Percentiles rank a stretch among this genome's conserved stretches.
Conservation (phyloP, 2,888 invertebrate genomes). For the Cephalotes varians region DNA sequence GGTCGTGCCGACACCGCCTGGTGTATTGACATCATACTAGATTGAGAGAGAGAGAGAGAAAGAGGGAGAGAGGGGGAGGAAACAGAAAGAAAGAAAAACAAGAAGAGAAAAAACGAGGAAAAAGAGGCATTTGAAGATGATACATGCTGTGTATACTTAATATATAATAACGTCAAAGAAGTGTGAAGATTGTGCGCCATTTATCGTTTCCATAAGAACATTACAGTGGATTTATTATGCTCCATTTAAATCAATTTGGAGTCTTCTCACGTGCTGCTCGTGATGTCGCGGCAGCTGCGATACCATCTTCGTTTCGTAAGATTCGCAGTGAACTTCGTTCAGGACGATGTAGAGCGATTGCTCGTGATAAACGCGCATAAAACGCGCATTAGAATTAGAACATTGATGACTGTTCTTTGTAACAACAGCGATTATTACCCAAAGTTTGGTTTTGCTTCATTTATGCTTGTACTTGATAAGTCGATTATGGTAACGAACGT, state of each 20-base stretch:
- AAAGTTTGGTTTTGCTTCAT: conserved; percentile 71
- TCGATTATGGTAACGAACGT: conserved; percentile 45
- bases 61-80: not conserved
- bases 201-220: conserved; percentile 28
- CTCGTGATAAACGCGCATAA: conserved; percentile 40
- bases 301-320: conserved; percentile 31
- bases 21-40: conserved; percentile 87
- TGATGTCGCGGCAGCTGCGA: not conserved
- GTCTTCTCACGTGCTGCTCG: conserved; percentile 17
- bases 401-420: conserved; percentile 39
- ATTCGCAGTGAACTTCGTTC: conserved; percentile 43
- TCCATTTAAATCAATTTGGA: conserved; percentile 8
- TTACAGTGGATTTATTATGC: conserved; percentile 32
- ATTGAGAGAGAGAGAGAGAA: conserved; percentile 29
- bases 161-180: conserved; percentile 23
- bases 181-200: conserved; percentile 39
- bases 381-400: conserved; percentile 39
- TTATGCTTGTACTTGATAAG: conserved; percentile 60
- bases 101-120: not conserved
- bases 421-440: conserved; percentile 64
- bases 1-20: conserved; percentile 87
- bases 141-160: conserved; percentile 46
- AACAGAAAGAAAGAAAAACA: not conserved
- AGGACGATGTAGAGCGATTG: conserved; percentile 41
- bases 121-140: conserved; percentile 6